Evolutionary conservation across 2,113 vertebrate genomes (phyloP).

Genomic region (Phalacrocorax brasilianus): DNA sequence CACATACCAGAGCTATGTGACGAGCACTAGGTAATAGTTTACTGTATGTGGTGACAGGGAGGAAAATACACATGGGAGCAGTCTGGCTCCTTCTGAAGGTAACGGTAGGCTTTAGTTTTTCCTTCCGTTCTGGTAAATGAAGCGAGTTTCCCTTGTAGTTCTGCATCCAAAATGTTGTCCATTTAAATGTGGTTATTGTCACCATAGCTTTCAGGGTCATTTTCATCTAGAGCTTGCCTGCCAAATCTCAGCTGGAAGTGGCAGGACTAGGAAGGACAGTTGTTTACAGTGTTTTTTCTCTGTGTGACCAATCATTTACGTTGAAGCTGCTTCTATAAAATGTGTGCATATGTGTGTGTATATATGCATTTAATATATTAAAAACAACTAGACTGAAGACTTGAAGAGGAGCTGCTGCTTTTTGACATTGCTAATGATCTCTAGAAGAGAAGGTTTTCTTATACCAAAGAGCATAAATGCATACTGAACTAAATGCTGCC

Average conservation of each 20-base stretch:
- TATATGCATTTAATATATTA: neutral
- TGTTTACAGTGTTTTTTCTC: neutral
- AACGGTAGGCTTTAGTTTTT: neutral
- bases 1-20: neutral
- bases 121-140: neutral
- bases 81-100: neutral
- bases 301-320: neutral
- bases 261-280: neutral
- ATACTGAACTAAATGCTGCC: neutral
- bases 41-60: neutral
- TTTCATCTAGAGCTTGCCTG: neutral
- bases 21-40: neutral
- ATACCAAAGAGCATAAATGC: neutral
- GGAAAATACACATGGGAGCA: neutral
- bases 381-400: neutral
- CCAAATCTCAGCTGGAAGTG: neutral
- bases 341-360: neutral
- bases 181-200: neutral
- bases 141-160: neutral
- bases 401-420: neutral
- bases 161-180: neutral
- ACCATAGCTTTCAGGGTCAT: neutral
- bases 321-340: neutral
- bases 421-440: neutral
- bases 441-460: neutral